Evolutionary conservation across 2,113 vertebrate species (phyloP).

Genomic region (Sula dactylatra): DNA sequence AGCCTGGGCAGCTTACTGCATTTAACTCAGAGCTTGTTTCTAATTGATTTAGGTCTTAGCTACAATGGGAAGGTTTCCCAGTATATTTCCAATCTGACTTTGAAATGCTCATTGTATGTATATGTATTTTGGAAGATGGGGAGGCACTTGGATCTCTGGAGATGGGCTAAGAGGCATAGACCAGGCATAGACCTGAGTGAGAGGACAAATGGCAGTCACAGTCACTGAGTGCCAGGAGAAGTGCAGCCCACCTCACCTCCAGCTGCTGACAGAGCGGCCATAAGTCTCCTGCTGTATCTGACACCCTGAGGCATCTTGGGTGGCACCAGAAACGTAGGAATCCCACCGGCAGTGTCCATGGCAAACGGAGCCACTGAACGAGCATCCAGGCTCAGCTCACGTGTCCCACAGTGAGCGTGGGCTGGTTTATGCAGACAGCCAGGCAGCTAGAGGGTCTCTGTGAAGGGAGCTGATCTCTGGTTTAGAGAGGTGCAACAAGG

Average conservation of each 20-base stretch:
- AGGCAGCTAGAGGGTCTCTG: background rate
- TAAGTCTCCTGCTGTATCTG: background rate
- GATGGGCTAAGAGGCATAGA: background rate
- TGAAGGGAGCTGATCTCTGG: background rate
- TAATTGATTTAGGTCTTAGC: background rate
- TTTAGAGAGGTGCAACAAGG: background rate
- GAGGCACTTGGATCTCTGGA: background rate
- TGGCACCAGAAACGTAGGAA: background rate
- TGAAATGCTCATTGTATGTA: background rate
- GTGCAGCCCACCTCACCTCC: background rate
- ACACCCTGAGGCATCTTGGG: background rate
- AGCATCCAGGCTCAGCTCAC: background rate
- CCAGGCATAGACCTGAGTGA: background rate
- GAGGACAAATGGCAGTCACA: background rate
- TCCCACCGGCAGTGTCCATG: background rate
- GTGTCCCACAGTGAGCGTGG: fast-evolving
- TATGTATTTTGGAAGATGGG: background rate
- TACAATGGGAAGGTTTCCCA: background rate
- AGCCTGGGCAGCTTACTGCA: background rate
- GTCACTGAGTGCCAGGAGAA: background rate
- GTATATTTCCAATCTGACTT: background rate
- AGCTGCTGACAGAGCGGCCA: background rate
- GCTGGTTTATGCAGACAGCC: background rate
- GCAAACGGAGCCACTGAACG: background rate
- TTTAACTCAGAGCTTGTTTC: background rate